Evolutionary conservation across 2,797 vertebrate genomes (phyloP).

Genomic region (Cichlasoma orientale): DNA sequence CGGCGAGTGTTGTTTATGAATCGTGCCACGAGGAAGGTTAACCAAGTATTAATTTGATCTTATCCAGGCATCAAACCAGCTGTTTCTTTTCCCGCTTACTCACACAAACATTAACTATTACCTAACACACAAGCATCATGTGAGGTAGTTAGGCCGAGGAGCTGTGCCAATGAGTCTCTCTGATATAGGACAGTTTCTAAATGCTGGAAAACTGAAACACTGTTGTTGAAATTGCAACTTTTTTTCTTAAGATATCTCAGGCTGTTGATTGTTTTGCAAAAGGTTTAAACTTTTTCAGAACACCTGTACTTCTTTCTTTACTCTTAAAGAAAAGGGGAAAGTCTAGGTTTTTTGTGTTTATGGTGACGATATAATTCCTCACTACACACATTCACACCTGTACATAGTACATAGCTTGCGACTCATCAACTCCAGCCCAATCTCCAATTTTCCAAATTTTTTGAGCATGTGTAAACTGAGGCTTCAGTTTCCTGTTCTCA

Average conservation of each 20-base stretch:
- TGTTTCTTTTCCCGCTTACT: background rate
- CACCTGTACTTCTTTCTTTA: background rate
- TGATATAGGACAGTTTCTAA: background rate
- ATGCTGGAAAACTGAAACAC: background rate
- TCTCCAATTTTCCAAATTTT: too few species aligned
- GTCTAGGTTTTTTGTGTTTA: too few species aligned
- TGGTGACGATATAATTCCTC: background rate
- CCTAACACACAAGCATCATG: background rate
- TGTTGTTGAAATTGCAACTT: background rate
- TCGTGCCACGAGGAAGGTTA: background rate
- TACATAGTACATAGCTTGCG: too few species aligned
- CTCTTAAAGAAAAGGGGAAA: background rate
- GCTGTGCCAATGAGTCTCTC: background rate
- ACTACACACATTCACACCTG: background rate
- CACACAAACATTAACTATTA: background rate
- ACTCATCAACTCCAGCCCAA: too few species aligned
- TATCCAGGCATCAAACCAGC: background rate
- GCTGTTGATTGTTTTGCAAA: background rate
- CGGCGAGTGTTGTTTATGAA: background rate
- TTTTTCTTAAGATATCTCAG: background rate
- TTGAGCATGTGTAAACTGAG: too few species aligned
- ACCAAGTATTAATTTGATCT: background rate
- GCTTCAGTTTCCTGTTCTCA: too few species aligned
- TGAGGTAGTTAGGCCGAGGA: background rate
- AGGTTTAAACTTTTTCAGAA: background rate